Percentiles rank a stretch among this genome's conserved stretches.
These are phyloP conservation scores for Conger conger DNA, from an alignment of 2,113 vertebrate species.

Conservation along the genomic window DNA sequence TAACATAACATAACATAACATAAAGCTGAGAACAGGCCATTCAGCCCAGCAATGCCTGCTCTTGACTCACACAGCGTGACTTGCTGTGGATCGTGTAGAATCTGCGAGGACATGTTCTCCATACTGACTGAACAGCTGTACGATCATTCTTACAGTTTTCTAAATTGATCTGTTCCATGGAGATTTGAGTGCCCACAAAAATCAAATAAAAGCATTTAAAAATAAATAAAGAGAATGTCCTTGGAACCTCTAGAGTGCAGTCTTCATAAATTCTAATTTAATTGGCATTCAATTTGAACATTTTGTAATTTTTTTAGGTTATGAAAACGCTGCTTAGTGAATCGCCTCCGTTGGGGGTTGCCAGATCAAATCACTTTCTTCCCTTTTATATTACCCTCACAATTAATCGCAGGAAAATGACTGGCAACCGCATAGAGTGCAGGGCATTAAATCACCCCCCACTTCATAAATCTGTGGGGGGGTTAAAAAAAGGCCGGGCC, in stretches of 20 bases:
- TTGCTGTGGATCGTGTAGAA: no score
- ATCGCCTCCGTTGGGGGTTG: not conserved
- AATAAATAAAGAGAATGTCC: not conserved
- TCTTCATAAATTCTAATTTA: not conserved
- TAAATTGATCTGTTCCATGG: no score
- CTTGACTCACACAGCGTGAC: no score
- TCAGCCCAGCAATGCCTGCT: no score
- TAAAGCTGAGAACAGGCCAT: no score
- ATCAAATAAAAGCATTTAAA: no score
- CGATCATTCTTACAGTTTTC: no score
- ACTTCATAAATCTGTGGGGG: not conserved
- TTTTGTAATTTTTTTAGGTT: not conserved
- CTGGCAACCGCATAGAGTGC: constrained; percentile 30
- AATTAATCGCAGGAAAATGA: constrained; percentile 22
- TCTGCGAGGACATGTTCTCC: no score
- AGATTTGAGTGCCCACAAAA: no score
- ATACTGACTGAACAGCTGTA: no score
- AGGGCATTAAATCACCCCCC: constrained; percentile 17
- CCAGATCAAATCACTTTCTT: not conserved
- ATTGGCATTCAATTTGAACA: not conserved
- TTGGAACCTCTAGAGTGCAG: not conserved
- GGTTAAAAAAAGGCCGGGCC: not conserved
- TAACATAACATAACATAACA: no score
- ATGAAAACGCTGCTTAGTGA: not conserved
- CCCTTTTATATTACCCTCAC: constrained; percentile 3